phyloP scores from a whole-genome alignment of 2,797 vertebrate genomes.

The Brachyrhaphis roseni region DNA sequence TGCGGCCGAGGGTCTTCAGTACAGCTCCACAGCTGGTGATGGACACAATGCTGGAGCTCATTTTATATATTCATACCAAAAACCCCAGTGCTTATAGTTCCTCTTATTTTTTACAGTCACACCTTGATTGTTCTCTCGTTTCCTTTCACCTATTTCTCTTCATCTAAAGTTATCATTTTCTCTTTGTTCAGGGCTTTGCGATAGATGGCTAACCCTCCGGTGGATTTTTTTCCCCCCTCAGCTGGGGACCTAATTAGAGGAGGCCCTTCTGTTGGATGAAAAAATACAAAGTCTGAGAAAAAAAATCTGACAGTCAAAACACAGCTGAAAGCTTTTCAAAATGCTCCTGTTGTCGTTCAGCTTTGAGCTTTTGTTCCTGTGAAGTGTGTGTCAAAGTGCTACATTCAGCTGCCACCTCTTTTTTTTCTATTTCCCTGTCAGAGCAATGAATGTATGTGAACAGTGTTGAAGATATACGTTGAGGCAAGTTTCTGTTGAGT shows the following conservation, averaged over 20 bases:
- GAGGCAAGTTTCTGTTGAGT: conserved; percentile 5
- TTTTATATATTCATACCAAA: conserved; percentile 7
- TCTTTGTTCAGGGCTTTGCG: conserved; percentile 37
- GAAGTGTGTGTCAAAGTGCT: conserved; percentile 1
- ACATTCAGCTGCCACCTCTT: neutral
- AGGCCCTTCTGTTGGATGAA: conserved; percentile 44
- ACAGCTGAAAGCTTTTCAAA: conserved; percentile 26
- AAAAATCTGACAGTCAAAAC: neutral
- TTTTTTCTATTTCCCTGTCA: neutral
- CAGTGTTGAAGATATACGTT: conserved; percentile 9
- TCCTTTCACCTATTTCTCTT: conserved; percentile 17
- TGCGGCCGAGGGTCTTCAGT: conserved; percentile 33
- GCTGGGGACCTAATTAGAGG: conserved; percentile 68
- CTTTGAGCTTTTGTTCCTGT: neutral
- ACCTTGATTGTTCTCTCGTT: conserved; percentile 7
- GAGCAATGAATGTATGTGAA: conserved; percentile 4
- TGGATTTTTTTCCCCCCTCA: conserved; percentile 40
- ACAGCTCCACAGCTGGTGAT: conserved; percentile 28
- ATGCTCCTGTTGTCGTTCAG: conserved; percentile 17
- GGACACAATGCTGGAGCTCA: neutral
- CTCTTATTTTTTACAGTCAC: conserved; percentile 9
- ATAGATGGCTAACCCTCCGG: conserved; percentile 45
- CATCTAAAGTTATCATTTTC: conserved; percentile 27
- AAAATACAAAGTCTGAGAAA: conserved; percentile 34
- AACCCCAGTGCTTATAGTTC: conserved; percentile 11